A percentile compares a stretch with the other conserved stretches of the same genome.
phyloP scores from a whole-genome alignment of 92 coral and sea anemone species.

The Paragorgia papillata region DNA sequence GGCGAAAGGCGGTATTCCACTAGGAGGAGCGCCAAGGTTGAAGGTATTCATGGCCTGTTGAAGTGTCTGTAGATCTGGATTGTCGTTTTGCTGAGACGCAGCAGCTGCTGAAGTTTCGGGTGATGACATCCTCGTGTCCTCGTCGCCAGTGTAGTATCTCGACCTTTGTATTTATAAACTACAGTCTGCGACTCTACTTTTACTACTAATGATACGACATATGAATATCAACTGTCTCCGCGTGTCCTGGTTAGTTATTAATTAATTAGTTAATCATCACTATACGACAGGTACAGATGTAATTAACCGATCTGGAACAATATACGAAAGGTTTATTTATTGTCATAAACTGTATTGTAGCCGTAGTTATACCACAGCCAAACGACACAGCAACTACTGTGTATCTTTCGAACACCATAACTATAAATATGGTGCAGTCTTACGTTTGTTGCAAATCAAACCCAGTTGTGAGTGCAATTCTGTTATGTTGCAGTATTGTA shows the following conservation, averaged over 20 bases:
- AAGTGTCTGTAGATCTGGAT: background rate
- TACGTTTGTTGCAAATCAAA: background rate
- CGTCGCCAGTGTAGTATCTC: slow-evolving; percentile 33
- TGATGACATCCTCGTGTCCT: slow-evolving; percentile 11
- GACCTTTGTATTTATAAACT: background rate
- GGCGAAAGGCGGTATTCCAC: background rate
- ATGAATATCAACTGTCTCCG: too few relatives aligned
- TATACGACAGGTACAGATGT: background rate
- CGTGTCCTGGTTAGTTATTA: too few relatives aligned
- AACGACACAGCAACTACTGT: background rate
- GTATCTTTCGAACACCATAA: background rate
- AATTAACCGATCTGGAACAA: too few relatives aligned
- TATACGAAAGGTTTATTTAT: slow-evolving; percentile 1
- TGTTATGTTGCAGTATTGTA: slow-evolving; percentile 3
- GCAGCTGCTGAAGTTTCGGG: background rate
- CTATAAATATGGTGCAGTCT: background rate
- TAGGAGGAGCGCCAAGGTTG: background rate
- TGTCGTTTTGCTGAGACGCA: background rate
- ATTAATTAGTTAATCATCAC: too few relatives aligned
- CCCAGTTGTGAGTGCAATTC: background rate
- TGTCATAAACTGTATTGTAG: background rate
- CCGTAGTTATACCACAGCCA: background rate
- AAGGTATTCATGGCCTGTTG: background rate
- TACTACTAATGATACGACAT: too few relatives aligned
- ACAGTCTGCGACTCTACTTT: background rate